Evolutionary conservation across 92 coral and sea anemone genomes (phyloP), one percentile per base, ranked within the genome.

Genomic region (Zoanthus sansibaricus): DNA sequence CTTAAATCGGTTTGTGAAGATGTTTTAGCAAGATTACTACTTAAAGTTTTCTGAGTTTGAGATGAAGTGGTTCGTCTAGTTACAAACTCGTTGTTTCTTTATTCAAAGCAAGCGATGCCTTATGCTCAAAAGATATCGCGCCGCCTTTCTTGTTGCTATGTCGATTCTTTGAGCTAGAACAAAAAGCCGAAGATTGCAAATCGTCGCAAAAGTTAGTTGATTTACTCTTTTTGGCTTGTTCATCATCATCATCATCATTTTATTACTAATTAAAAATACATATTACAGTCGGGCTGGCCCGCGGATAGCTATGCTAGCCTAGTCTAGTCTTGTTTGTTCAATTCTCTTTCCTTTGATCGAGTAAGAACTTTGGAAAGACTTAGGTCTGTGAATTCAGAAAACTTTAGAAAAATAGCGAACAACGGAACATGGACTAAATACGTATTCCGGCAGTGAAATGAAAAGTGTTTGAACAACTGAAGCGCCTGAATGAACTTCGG

Each of bases 381-480:
- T 66, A 5, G 71, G 31, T 66, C 12, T 66, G 69, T 25, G 64
- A 58, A 52, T 52, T 52, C 58, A 52, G 58, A 52, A 52, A 52
- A 52, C 11, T 52, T 52, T 33, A 33, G 14, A 52, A 52, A 52
- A 52, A 52, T 8, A 9, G 58, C 69, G 6, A 61, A n/a, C 25
- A 61, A 61, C n/a, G 69, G 25, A 61, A 10, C 69, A 61, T 4
- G 5, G 69, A 61, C 69, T 61, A 61, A 61, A 12, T 61, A 10
- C 18, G n/a, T 10, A 61, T 61, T 61, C 69, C 25, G n/a, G n/a
- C 25, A 14, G 69, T 14, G 20, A n/a, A 0, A n/a, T n/a, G 69
- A 61, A 61, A n/a, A 14, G 69, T 61, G 69, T 61, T 61, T n/a
- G 69, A 61, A n/a, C 69, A n/a, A 61, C n/a, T n/a, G 69, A 10